Evolutionary conservation across 2,113 vertebrate species (phyloP).

Genomic region (Mormyrus lacerda): DNA sequence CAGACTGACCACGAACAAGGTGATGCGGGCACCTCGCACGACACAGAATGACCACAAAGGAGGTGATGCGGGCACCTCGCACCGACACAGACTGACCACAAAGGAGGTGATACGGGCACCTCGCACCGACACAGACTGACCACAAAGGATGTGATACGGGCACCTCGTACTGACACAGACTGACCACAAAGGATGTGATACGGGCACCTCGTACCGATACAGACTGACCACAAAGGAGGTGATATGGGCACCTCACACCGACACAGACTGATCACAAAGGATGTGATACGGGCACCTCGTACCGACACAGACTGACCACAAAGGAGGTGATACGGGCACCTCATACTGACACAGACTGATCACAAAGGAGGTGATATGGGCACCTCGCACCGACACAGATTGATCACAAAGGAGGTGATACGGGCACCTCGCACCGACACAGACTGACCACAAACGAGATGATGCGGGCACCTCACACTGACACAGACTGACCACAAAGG

Average conservation of each 20-base stretch:
- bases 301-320: not conserved
- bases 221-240: not conserved
- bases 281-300: no score
- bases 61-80: not conserved
- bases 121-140: no score
- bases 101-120: no score
- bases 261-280: not conserved
- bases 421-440: no score
- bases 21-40: no score
- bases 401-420: not conserved
- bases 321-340: no score
- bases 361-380: not conserved
- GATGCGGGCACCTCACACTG: not conserved
- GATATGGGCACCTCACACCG: not conserved
- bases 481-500: no score
- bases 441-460: not conserved
- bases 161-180: no score
- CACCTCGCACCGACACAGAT: no score
- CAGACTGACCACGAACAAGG: not conserved
- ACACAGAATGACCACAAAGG: not conserved
- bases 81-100: no score
- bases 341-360: no score
- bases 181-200: not conserved
- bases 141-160: not conserved
- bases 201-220: no score